Evolutionary conservation across 1,140 invertebrate genomes (phyloP).

Genomic region (Ectropis grisescens): DNA sequence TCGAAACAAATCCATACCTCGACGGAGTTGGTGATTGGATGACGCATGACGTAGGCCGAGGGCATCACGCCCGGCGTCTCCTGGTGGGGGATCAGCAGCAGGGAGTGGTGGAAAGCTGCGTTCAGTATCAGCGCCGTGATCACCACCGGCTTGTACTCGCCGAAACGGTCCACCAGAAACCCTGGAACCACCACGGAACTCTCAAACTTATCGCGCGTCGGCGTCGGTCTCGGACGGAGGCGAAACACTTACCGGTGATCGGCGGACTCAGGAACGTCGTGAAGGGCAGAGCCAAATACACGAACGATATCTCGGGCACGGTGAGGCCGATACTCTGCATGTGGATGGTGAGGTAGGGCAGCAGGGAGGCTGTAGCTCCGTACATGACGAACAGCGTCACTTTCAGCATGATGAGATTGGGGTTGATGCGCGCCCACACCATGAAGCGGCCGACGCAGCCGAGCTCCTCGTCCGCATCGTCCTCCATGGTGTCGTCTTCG

Average conservation of each 20-base stretch:
- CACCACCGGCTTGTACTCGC: conserved; percentile 84
- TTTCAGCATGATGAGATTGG: conserved; percentile 83
- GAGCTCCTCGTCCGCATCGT: conserved; percentile 33
- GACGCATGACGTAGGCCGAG: conserved; percentile 78
- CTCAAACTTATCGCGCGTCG: too few species aligned
- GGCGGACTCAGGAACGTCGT: conserved; percentile 85
- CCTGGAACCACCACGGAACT: conserved; percentile 75
- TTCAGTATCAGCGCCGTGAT: conserved; percentile 80
- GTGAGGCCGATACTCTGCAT: conserved; percentile 90
- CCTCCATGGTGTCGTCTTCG: conserved; percentile 53
- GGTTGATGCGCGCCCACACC: conserved; percentile 72
- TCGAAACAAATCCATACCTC: conserved; percentile 69
- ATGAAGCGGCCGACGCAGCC: conserved; percentile 37
- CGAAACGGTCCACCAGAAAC: conserved; percentile 85
- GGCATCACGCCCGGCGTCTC: conserved; percentile 80
- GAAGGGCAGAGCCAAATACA: conserved; percentile 86
- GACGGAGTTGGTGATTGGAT: conserved; percentile 75
- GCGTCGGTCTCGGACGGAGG: too few species aligned
- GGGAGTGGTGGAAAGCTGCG: conserved; percentile 79
- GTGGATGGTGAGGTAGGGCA: conserved; percentile 88
- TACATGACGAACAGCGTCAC: conserved; percentile 85
- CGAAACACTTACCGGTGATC: conserved; percentile 79
- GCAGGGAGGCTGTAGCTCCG: conserved; percentile 82
- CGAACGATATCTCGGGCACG: conserved; percentile 86
- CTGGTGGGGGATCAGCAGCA: conserved; percentile 80